phyloP scores from a whole-genome alignment of 2,113 vertebrate genomes.

The Hassar affinis region DNA sequence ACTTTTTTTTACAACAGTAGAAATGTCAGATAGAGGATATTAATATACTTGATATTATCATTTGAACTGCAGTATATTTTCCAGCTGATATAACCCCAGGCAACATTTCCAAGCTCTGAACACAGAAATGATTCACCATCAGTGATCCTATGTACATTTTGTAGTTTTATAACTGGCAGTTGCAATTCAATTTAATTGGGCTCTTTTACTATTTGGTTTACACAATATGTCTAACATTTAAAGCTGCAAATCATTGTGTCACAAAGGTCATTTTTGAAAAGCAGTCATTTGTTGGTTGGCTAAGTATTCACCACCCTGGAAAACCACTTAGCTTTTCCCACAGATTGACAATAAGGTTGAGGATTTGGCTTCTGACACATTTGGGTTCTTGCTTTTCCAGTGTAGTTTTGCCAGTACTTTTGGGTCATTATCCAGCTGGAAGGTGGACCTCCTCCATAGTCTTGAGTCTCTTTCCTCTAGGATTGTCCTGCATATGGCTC shows the following conservation, averaged over 20 bases:
- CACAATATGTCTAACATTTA: background rate
- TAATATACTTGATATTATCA: background rate
- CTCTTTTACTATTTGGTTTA: background rate
- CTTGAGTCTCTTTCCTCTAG: background rate
- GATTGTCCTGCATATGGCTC: background rate
- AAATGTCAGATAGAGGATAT: background rate
- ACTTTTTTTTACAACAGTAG: background rate
- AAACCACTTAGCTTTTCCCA: background rate
- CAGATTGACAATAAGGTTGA: background rate
- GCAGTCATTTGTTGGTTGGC: background rate
- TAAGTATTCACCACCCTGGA: background rate
- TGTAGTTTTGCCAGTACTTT: background rate
- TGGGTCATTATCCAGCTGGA: background rate
- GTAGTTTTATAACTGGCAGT: background rate
- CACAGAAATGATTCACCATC: background rate
- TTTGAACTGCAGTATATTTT: background rate
- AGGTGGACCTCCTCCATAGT: background rate
- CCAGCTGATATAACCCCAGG: background rate
- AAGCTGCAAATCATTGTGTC: background rate
- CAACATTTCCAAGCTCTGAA: background rate
- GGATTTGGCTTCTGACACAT: background rate
- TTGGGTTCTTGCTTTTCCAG: background rate
- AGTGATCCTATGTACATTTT: background rate
- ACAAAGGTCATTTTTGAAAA: background rate
- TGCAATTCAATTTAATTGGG: background rate